Evolutionary conservation across 92 coral and sea anemone genomes (phyloP).

Genomic region (Zoanthus solanderi): DNA sequence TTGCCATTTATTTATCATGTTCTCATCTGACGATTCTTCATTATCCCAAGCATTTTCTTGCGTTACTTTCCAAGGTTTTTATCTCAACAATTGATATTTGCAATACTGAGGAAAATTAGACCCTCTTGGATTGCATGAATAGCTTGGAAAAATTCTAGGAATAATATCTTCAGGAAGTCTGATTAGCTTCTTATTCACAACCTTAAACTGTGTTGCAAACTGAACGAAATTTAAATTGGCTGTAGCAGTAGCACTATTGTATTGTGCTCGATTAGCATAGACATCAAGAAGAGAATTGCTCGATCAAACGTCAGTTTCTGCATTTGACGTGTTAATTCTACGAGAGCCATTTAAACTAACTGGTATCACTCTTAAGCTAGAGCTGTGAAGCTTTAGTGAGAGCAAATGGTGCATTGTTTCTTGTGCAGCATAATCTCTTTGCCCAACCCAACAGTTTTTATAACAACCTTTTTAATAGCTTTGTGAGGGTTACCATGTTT

Average conservation of each 20-base stretch:
- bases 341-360: conserved; percentile 55
- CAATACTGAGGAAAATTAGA: conserved; percentile 36
- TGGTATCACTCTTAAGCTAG: conserved; percentile 55
- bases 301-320: not conserved
- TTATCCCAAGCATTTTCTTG: conserved; percentile 60
- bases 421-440: conserved; percentile 53
- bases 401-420: conserved; percentile 59
- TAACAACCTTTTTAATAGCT: conserved; percentile 37
- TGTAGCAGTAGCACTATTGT: not conserved
- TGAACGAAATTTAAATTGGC: conserved; percentile 1
- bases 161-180: not conserved
- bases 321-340: conserved; percentile 29
- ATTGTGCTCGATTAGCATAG: conserved; percentile 6
- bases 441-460: conserved; percentile 14
- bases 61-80: conserved; percentile 54
- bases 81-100: conserved; percentile 51
- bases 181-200: not conserved
- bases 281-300: not conserved
- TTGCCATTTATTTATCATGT: conserved; percentile 47
- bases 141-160: conserved; percentile 4
- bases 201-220: conserved; percentile 11
- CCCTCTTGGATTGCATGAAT: not conserved
- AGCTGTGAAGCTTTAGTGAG: conserved; percentile 45
- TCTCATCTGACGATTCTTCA: conserved; percentile 56
- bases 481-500: conserved; percentile 43